phyloP scores from a whole-genome alignment of 2,113 vertebrate species.

The Ceyx cyanopectus region DNA sequence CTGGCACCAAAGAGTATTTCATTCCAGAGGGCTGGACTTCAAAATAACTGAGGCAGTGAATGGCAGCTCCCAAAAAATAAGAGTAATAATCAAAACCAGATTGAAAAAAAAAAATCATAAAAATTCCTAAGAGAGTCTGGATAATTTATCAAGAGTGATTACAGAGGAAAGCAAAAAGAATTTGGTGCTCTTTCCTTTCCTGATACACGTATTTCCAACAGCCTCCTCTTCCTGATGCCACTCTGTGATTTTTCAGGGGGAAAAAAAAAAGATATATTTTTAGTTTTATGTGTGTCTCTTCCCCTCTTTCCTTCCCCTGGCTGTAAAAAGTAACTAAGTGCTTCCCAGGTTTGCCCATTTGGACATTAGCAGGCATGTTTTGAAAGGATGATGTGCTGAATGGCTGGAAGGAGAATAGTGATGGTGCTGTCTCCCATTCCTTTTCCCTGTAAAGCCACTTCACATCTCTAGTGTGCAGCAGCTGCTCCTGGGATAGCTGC shows the following conservation, averaged over 20 bases:
- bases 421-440: background rate
- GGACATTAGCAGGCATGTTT: background rate
- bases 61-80: background rate
- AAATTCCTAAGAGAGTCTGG: background rate
- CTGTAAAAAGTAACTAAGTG: background rate
- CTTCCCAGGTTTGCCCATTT: background rate
- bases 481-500: background rate
- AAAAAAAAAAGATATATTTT: background rate
- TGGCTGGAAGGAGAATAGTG: background rate
- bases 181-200: background rate
- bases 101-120: background rate
- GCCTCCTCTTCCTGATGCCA: background rate
- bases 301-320: background rate
- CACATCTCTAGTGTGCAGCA: background rate
- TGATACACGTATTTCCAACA: background rate
- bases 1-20: too few relatives aligned
- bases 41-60: too few relatives aligned
- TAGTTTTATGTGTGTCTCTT: background rate
- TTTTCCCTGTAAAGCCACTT: background rate
- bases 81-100: background rate
- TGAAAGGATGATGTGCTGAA: background rate
- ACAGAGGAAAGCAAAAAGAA: background rate
- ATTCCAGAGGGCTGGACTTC: too few relatives aligned
- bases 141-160: background rate
- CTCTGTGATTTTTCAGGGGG: background rate